These are phyloP conservation scores for Anodontia alba DNA, from an alignment of 2,888 invertebrate genomes.

Conservation along the genomic window DNA sequence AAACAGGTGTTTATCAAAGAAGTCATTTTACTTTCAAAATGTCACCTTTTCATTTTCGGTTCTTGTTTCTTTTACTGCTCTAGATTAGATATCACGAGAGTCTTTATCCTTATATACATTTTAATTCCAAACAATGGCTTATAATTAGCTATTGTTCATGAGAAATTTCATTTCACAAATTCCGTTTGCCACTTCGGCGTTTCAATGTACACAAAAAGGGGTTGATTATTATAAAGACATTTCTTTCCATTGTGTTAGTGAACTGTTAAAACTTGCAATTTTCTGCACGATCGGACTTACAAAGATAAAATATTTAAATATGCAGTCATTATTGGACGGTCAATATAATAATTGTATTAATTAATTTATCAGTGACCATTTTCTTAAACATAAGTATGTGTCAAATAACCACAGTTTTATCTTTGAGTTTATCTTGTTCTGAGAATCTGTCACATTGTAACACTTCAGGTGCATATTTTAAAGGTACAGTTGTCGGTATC, in stretches of 20 bases:
- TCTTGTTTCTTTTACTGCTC: no score
- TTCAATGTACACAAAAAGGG: no score
- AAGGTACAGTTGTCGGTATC: background rate
- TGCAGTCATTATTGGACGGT: background rate
- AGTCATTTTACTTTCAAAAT: no score
- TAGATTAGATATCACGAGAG: no score
- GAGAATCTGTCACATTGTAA: background rate
- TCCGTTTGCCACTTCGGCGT: no score
- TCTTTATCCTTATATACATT: no score
- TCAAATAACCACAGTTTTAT: constrained; percentile 7
- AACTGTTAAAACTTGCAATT: background rate
- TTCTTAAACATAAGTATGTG: background rate
- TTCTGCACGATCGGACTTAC: constrained; percentile 1
- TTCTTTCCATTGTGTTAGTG: background rate
- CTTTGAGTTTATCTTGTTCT: background rate
- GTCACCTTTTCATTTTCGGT: no score
- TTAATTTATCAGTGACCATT: constrained; percentile 15
- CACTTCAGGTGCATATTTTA: background rate
- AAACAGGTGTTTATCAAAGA: no score
- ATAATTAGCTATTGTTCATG: no score
- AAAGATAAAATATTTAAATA: constrained; percentile 6
- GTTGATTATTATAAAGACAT: background rate
- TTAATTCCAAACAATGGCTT: no score
- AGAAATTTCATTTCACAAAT: no score
- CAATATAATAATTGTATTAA: constrained; percentile 16